Percentiles rank a stretch among this genome's conserved stretches.
phyloP scores from a whole-genome alignment of 1,140 invertebrate genomes.

The Bombus sylvicola region DNA sequence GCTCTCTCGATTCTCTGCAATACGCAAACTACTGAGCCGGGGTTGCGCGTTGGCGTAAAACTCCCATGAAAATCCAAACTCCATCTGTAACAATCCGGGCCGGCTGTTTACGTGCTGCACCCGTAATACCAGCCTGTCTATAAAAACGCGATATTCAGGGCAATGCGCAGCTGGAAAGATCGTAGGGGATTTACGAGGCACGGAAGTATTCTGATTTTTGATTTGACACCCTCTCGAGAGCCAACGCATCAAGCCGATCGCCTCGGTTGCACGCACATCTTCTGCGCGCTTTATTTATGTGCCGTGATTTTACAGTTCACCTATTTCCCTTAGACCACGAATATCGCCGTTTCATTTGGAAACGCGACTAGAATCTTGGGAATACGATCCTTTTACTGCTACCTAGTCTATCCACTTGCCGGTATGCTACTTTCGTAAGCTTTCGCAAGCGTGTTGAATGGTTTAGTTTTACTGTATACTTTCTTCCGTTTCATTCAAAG shows the following conservation, averaged over 20 bases:
- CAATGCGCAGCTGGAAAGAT: slow-evolving; percentile 25
- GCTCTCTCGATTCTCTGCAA: not conserved
- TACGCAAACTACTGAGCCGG: too few species aligned
- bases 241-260: not conserved
- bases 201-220: slow-evolving; percentile 49
- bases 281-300: slow-evolving; percentile 46
- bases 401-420: not conserved
- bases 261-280: not conserved
- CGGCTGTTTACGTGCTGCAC: slow-evolving; percentile 12
- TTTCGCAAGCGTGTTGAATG: not conserved
- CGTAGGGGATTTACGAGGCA: slow-evolving; percentile 45
- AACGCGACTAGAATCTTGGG: not conserved
- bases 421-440: not conserved
- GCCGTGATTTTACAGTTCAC: slow-evolving; percentile 37
- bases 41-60: not conserved
- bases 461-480: not conserved
- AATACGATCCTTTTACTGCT: not conserved
- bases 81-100: slow-evolving; percentile 26
- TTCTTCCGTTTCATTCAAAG: too few species aligned
- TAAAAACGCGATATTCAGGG: slow-evolving; percentile 28
- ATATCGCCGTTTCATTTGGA: slow-evolving; percentile 6
- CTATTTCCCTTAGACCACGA: not conserved
- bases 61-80: slow-evolving; percentile 23
- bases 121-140: slow-evolving; percentile 9
- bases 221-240: slow-evolving; percentile 35